Conservation (phyloP, 2,888 invertebrate genomes). For the Neoitamus cyanurus region DNA sequence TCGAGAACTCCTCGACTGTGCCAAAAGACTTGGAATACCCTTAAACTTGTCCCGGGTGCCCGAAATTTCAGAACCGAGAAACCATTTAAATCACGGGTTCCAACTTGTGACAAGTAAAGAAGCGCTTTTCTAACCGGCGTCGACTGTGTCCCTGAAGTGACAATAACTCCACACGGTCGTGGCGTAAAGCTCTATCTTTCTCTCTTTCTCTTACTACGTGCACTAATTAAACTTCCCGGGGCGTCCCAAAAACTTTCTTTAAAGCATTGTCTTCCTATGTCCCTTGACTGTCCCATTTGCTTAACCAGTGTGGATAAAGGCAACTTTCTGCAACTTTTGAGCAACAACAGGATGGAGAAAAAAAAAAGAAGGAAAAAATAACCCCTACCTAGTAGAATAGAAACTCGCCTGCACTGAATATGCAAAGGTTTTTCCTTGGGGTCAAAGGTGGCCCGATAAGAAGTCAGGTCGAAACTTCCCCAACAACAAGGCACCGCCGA, state of each 20-base stretch:
- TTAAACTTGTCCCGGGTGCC: neutral
- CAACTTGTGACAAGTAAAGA: neutral
- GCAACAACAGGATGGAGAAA: neutral
- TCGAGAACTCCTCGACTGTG: neutral
- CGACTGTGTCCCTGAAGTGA: neutral
- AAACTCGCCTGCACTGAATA: slow-evolving; percentile 11
- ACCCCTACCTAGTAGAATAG: neutral
- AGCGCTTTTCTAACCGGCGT: neutral
- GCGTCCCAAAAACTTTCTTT: neutral
- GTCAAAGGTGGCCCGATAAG: slow-evolving; percentile 33
- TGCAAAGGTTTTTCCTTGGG: slow-evolving; percentile 31
- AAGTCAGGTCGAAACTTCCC: slow-evolving; percentile 22
- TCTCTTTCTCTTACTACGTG: neutral
- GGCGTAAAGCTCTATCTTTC: neutral
- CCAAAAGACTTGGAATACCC: neutral
- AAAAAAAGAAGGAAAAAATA: neutral
- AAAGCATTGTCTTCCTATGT: neutral
- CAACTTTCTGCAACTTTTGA: slow-evolving; percentile 19
- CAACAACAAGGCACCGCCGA: neutral
- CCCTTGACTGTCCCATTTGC: neutral
- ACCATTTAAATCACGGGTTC: neutral
- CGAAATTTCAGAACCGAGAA: neutral
- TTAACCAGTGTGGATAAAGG: neutral
- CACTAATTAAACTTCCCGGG: slow-evolving; percentile 28
- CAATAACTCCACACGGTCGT: neutral